Evolutionary conservation across 2,888 invertebrate genomes (phyloP), one percentile per base, ranked within the genome.

Genomic region (Drosophila testacea): DNA sequence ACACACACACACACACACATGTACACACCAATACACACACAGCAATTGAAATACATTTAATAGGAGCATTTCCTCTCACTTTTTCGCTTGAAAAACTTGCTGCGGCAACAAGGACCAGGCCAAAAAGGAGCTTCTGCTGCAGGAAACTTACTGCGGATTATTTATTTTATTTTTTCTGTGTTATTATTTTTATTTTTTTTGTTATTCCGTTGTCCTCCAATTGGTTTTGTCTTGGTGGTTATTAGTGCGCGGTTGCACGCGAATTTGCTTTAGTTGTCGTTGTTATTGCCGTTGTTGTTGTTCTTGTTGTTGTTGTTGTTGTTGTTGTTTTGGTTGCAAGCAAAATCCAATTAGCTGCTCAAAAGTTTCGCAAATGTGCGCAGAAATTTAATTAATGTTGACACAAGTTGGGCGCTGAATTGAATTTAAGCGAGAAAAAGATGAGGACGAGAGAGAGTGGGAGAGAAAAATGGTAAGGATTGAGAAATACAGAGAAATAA

Each of bases 291-390:
- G 46, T 22, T 42, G 65, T 44, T 62, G 63, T 36, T 46, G 59
- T 13, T 42, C 51, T 47, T 48, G 64, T n/a, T 47, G 46, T 27
- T 42, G 66, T 44, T 63, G 60, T 48, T 54, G 46, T 41, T 54
- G 34, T 65, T 68, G 66, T 42, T 81, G 62, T 64, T 65, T 66
- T 65, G 78, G 59, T 63, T 73, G 83, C 81, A 77, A 69, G 75
- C 81, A 63, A 89, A 89, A 89, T 89, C 89, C 89, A 89, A 89
- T 89, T 89, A 89, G 89, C 87, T 81, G 87, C 79, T 88, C 78
- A 83, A 81, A 83, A 88, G 73, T 81, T 89, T 82, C 60, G 73
- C 76, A 75, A 88, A 88, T 85, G 75, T 72, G 81, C 81, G 81
- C 83, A 55, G 69, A 81, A 83, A 88, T 83, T 88, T 88, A 83